Conservation (phyloP, 1,140 invertebrate genomes). For the Pararge aegeria region DNA sequence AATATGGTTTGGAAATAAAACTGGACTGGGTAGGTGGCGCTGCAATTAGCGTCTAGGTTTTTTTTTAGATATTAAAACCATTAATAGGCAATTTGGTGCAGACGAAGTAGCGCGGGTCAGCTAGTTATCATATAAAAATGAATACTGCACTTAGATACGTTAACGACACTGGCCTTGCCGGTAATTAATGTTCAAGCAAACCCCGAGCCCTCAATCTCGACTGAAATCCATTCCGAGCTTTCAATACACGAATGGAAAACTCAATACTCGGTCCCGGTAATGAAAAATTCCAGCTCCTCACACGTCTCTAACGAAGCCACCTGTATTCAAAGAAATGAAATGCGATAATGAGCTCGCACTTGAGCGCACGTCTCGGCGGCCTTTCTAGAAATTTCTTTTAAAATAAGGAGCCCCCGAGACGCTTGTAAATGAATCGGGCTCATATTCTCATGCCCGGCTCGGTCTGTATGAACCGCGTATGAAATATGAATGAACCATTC, state of each 20-base stretch:
- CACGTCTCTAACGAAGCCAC: conserved; percentile 55
- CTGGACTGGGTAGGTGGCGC: too few species aligned
- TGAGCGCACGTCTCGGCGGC: conserved; percentile 45
- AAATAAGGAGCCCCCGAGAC: conserved; percentile 48
- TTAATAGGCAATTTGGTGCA: too few species aligned
- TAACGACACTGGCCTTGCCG: background rate
- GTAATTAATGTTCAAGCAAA: conserved; percentile 15
- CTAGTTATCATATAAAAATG: too few species aligned
- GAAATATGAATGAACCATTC: conserved; percentile 17
- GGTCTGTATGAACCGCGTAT: conserved; percentile 20
- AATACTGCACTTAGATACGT: background rate
- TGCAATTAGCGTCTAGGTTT: too few species aligned
- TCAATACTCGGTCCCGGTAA: conserved; percentile 45
- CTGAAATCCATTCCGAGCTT: conserved; percentile 32
- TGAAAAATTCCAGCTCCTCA: conserved; percentile 59
- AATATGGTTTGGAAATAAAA: too few species aligned
- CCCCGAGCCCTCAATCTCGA: conserved; percentile 37
- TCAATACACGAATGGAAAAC: conserved; percentile 31
- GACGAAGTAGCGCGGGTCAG: too few species aligned
- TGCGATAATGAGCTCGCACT: conserved; percentile 61
- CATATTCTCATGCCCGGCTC: conserved; percentile 15
- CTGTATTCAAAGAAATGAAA: conserved; percentile 66
- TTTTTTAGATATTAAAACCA: too few species aligned
- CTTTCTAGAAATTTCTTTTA: conserved; percentile 61
- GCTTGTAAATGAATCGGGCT: conserved; percentile 46